A percentile compares a stretch with the other conserved stretches of the same genome.
These are phyloP conservation scores for Eucriotettix oculatus DNA, from an alignment of 2,888 invertebrate species.

Conservation along the genomic window DNA sequence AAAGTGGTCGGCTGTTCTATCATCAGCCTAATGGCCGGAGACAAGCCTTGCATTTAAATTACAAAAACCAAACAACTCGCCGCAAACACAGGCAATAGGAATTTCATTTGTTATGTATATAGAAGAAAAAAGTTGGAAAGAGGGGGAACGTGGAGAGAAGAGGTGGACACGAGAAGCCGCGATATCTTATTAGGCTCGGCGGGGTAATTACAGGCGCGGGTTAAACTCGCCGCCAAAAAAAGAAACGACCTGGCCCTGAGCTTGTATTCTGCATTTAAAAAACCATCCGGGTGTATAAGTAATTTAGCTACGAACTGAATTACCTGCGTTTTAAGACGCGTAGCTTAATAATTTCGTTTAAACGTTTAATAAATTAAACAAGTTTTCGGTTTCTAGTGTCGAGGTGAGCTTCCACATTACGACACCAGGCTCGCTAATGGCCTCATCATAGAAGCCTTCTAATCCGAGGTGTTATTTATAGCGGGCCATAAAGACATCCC, in stretches of 20 bases:
- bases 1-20: no score
- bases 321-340: background rate
- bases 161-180: background rate
- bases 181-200: background rate
- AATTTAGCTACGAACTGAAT: background rate
- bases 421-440: background rate
- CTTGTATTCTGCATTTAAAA: background rate
- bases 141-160: no score
- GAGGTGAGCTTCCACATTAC: background rate
- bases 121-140: no score
- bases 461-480: background rate
- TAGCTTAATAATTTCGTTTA: background rate
- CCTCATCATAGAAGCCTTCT: background rate
- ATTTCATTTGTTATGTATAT: no score
- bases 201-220: background rate
- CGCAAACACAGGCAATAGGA: no score
- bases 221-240: background rate
- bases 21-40: no score
- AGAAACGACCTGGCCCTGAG: background rate
- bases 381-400: background rate
- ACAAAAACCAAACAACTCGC: no score
- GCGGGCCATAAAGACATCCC: background rate
- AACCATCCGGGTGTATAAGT: background rate
- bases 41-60: no score
- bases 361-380: background rate